Percentiles rank a stretch among this genome's conserved stretches.
Evolutionary conservation across 2,113 vertebrate genomes (phyloP).

Genomic region (Caranx ignobilis): DNA sequence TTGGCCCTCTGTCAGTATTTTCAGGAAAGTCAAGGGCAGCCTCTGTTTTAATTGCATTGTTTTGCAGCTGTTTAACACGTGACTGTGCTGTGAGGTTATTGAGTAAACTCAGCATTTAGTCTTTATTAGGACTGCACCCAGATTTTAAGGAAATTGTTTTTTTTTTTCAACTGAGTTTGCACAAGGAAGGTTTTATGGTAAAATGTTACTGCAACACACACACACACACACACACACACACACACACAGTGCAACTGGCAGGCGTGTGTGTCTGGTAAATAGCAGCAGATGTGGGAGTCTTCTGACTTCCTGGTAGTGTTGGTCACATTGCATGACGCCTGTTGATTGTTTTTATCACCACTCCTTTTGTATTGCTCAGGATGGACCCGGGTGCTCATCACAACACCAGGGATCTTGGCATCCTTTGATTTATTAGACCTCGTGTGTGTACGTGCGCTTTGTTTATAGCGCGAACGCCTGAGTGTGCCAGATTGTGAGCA

Average conservation of each 20-base stretch:
- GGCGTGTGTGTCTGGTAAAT: slow-evolving; percentile 44
- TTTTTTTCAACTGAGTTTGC: slow-evolving; percentile 35
- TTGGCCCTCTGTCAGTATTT: background rate
- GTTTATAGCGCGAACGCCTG: slow-evolving; percentile 12
- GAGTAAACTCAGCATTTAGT: slow-evolving; percentile 27
- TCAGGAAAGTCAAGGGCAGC: slow-evolving; percentile 13
- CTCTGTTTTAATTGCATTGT: slow-evolving; percentile 16
- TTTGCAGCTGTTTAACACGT: slow-evolving; percentile 26
- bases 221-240: slow-evolving; percentile 23
- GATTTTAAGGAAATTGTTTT: slow-evolving; percentile 17
- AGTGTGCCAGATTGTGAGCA: slow-evolving; percentile 25
- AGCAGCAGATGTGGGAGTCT: slow-evolving; percentile 46
- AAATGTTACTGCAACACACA: slow-evolving; percentile 21
- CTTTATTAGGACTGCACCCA: slow-evolving; percentile 26
- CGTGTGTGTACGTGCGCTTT: slow-evolving; percentile 2
- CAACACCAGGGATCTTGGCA: background rate
- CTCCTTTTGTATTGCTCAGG: slow-evolving; percentile 9
- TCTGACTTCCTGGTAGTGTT: slow-evolving; percentile 45
- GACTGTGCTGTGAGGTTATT: slow-evolving; percentile 23
- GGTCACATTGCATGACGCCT: slow-evolving; percentile 1
- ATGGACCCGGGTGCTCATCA: background rate
- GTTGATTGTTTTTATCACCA: slow-evolving; percentile 6
- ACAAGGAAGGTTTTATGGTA: slow-evolving; percentile 42
- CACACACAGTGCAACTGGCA: slow-evolving; percentile 19
- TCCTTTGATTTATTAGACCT: background rate